Evolutionary conservation across 1,140 invertebrate species (phyloP), one percentile per base, ranked within the genome.

Genomic region (Drosophila orena): DNA sequence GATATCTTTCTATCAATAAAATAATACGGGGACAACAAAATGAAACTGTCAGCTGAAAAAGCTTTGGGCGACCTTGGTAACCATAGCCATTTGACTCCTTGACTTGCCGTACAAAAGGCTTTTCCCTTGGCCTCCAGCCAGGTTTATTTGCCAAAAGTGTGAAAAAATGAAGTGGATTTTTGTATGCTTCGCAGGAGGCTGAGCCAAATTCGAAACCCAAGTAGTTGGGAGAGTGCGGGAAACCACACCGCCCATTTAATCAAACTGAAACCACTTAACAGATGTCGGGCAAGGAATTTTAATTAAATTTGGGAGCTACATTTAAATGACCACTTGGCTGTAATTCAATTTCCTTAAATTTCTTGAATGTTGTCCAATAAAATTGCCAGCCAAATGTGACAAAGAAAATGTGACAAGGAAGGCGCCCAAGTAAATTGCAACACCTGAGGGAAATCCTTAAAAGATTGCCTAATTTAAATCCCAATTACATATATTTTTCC

Each of bases 311-410:
- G 46, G 58, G 38, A 40, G 37, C 38, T 37, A 47, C 64, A 59
- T 81, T 66, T 56, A 66, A 71, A 86, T 61, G 71, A 81, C 68
- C 57, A 46, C 60, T 78, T 74, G 64, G 60, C 44, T 81, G 57
- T 65, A 86, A 81, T 81, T 86, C 55, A 81, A 75, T 62, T 34
- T 57, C 17, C 30, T 8, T 4, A 64, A 78, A 78, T 85, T 86
- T 57, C 64, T 58, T 20, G 12, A 80, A 44, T 24, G 20, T 34
- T 56, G 27, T 50, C 60, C 55, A 43, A 74, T 75, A 57, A 56
- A 64, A 56, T 47, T 56, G 14, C 35, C 38, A 52, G 24, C 15
- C 56, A 73, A 77, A 62, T 77, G 52, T 49, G 71, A 43, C 61
- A 59, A 42, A 12, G 38, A 44, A 11, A 77, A 62, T 77, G 52